Percentiles rank a stretch among this genome's conserved stretches.
phyloP scores from a whole-genome alignment of 1,140 invertebrate species.

The Bombus breviceps region DNA sequence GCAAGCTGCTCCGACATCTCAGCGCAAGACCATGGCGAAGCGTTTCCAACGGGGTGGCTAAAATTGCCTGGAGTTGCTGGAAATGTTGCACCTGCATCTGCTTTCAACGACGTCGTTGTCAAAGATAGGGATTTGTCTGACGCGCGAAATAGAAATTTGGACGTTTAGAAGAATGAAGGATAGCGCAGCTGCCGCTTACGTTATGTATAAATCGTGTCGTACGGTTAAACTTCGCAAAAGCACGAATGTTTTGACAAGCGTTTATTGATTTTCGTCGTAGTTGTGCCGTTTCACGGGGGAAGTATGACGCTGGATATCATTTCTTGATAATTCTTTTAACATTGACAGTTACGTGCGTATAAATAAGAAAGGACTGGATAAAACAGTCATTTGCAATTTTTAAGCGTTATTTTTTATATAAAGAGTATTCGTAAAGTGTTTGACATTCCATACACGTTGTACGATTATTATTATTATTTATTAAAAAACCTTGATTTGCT shows the following conservation, averaged over 20 bases:
- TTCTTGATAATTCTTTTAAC: too few relatives aligned
- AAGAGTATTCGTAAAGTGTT: too few relatives aligned
- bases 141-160: constrained; percentile 11
- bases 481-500: too few relatives aligned
- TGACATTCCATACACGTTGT: too few relatives aligned
- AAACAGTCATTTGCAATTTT: too few relatives aligned
- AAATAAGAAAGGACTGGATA: too few relatives aligned
- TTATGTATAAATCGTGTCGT: not conserved
- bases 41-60: not conserved
- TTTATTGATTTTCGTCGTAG: not conserved
- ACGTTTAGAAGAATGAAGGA: not conserved
- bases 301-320: too few relatives aligned
- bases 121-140: not conserved
- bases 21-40: too few relatives aligned
- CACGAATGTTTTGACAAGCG: not conserved
- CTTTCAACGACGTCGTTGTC: constrained; percentile 16
- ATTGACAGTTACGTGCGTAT: too few relatives aligned
- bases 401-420: too few relatives aligned
- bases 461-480: too few relatives aligned
- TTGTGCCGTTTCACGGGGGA: accelerated
- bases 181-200: not conserved
- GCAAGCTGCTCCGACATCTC: too few relatives aligned
- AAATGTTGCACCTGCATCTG: constrained; percentile 16
- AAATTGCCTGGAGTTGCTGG: constrained; percentile 17
- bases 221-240: not conserved